Evolutionary conservation across 2,797 vertebrate species (phyloP), one percentile per base, ranked within the genome.

Genomic region (Crenichthys baileyi): DNA sequence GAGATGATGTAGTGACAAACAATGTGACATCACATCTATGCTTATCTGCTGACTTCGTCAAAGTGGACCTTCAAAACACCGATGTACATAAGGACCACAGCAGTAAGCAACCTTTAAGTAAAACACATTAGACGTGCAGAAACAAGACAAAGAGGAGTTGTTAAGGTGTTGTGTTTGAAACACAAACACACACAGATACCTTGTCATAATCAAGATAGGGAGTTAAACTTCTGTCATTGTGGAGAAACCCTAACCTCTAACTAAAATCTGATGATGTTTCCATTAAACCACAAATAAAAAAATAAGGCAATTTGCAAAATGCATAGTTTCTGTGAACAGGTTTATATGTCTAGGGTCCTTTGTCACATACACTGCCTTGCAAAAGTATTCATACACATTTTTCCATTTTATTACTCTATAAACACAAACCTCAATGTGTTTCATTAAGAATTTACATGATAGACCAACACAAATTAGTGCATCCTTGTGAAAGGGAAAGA

Each of bases 11-110:
- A n/a, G 58, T 83, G 85, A 73, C 70, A 79, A 79, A 86, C 55
- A 73, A 60, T 29, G 13, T 79, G 68, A 36, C 44, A 20, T 72
- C 70, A 26, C 24, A 39, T 12, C 60, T 26, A 39, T 77, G 48
- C 0, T 6, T 82, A 4, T 5, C 26, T 9, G 46, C 55, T 31
- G 61, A 5, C 55, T 72, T 70, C 7, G 65, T 36, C 18, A 72
- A 75, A 20, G 20, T 22, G 29, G 65, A 61, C 48, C 48, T 83
- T 85, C 16, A 4, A 41, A 76, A 88, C 36, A 26, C 26, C 56
- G 61, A 78, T 0, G 2, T 16, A 76, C 29, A 76, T 80, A 77
- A 15, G 58, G 41, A 79, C 85, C 72, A 46, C 81, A 85, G 77
- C 65, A 72, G 41, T 76, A 48, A 46, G 20, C 2, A 36, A 63